Evolutionary conservation across 2,113 vertebrate species (phyloP).

Genomic region (Balaeniceps rex): DNA sequence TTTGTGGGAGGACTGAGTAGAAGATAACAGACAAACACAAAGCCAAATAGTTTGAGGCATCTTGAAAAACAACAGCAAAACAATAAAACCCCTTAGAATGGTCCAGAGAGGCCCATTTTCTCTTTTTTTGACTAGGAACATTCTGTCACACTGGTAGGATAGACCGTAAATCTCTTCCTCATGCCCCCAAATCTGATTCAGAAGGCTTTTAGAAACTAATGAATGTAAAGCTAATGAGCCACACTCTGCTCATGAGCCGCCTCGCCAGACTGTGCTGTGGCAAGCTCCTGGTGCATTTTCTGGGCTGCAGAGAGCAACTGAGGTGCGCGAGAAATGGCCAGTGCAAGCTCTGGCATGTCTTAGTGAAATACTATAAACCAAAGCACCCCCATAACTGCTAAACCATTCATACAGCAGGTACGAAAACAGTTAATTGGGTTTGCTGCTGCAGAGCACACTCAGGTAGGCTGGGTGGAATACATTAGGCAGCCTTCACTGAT

Average conservation of each 20-base stretch:
- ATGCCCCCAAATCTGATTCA: constrained; percentile 16
- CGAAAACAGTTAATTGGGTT: background rate
- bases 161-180: background rate
- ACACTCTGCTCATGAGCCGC: background rate
- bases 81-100: background rate
- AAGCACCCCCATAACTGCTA: background rate
- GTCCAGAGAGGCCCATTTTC: background rate
- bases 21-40: constrained; percentile 1
- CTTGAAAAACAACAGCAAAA: constrained; percentile 24
- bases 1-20: background rate
- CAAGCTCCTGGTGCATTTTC: background rate
- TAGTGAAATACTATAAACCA: background rate
- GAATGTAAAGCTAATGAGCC: constrained; percentile 39
- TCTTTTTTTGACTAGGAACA: background rate
- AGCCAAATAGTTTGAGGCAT: constrained; percentile 2
- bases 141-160: background rate
- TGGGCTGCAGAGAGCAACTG: background rate
- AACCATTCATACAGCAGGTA: background rate
- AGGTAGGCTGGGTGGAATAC: constrained; percentile 39
- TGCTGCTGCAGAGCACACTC: background rate
- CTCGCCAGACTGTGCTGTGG: background rate
- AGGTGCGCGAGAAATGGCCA: background rate
- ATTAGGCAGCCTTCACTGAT: constrained; percentile 31
- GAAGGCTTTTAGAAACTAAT: constrained; percentile 28
- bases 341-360: background rate